Evolutionary conservation across 2,797 vertebrate species (phyloP), one percentile per base, ranked within the genome.

Genomic region (Lepilemur ruficaudatus): DNA sequence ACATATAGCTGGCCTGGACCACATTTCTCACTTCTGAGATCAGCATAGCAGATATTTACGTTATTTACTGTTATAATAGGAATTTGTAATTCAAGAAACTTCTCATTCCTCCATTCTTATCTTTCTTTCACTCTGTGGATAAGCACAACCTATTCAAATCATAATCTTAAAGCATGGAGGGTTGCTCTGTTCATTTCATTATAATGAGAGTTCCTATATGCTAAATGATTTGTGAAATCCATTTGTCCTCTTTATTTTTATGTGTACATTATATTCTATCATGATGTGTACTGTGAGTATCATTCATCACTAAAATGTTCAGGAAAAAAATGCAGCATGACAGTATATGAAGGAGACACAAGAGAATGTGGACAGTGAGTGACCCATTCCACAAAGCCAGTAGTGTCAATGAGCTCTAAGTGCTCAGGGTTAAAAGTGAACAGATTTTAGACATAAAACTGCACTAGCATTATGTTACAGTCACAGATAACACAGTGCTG

Each of bases 401-500:
- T 20, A 48, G 9, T 7, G 25, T 22, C n/a, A 87, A 9, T 32
- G 52, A 80, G 8, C 35, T 63, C 65, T 59, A 7, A 43, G 28
- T 46, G 32, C 50, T 78, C 2, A 35, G 5, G 7, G 23, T n/a
- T 55, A 46, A 46, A 11, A 46, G 7, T 35, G 10, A 1, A 20
- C 4, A 65, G 46, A 17, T 50, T 18, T 78, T 30, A 48, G 9
- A 70, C 4, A 28, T 43, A 23, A 38, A 61, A 46, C n/a, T 46
- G 20, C 32, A 4, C 13, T 70, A 5, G 25, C 7, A 38, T 17
- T 1, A 4, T 35, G 3, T 38, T n/a, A 38, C 0, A 8, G 5
- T 52, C 18, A 15, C 12, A 48, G 5, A 46, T 17, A 23, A 30
- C 13, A 25, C 35, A 35, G 17, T 55, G 25, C 18, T 48, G 50